Base-by-base conservation (phyloP, 2,888 invertebrate species). In the Diogma glabrata region DNA sequence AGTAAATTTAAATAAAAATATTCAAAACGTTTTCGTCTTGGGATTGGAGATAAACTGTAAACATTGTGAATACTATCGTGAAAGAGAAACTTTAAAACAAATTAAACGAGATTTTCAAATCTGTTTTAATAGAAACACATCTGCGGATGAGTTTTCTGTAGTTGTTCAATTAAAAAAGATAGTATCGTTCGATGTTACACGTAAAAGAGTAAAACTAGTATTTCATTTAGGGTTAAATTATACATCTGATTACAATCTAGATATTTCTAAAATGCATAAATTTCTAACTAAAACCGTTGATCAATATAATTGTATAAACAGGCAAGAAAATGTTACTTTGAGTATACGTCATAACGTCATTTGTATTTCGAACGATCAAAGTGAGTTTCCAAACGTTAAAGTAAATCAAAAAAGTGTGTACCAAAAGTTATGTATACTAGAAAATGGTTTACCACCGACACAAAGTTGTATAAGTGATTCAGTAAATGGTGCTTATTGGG, bases 371-470 rank as follows among this genome's bases (percentile, higher is more conserved):
- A 14, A 20, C n/a, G 6, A 22, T 43, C 22, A 6, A 4, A 6
- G 23, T 12, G 20, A 43, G 7, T 43, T 43, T 22, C n/a, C 43
- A 3, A 43, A 12, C 23, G 43, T n/a, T n/a, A 43, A 22, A 1
- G 22, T 43, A 2, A 43, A 43, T n/a, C n/a, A 43, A n/a, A 43
- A 43, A 43, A 43, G 43, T 43, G 43, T 43, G 12, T 22, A 22
- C 23, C 20, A 12, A 12, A 43, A 4, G 23, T n/a, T 43, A 6
- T 43, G 43, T 17, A 14, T 43, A 22, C 22, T 43, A 7, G 43
- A 22, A 7, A 22, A 20, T 20, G 43, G 43, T 10, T 3, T 43
- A n/a, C 43, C 43, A 5, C 43, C 43, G 23, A 22, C 4, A 10
- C 43, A 43, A 22, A 9, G 14, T 3, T 43, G 43, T 4, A 14